Evolutionary conservation across 2,888 invertebrate species (phyloP).

Genomic region (Harmothoe impar): DNA sequence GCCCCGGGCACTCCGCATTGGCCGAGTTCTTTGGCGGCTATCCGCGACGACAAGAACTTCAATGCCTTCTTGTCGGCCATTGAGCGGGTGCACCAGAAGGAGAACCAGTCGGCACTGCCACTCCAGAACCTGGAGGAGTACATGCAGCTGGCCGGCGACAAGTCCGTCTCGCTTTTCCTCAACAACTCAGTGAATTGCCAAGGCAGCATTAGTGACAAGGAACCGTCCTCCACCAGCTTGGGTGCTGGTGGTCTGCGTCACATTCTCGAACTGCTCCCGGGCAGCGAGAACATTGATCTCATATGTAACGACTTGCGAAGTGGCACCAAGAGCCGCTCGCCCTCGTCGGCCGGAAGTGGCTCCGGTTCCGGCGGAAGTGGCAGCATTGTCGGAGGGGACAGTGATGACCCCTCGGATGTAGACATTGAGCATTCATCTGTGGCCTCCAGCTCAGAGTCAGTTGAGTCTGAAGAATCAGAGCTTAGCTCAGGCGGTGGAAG

Average conservation of each 20-base stretch:
- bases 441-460: conserved; percentile 63
- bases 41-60: conserved; percentile 79
- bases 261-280: conserved; percentile 72
- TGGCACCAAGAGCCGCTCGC: not conserved
- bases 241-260: not conserved
- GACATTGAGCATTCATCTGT: conserved; percentile 63
- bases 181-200: conserved; percentile 66
- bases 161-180: conserved; percentile 57
- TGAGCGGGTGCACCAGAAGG: conserved; percentile 79
- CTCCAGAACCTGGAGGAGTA: conserved; percentile 60
- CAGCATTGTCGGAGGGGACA: conserved; percentile 40
- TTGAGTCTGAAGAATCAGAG: conserved; percentile 71
- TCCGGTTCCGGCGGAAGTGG: not conserved
- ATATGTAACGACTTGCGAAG: conserved; percentile 80
- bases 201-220: conserved; percentile 62
- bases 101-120: conserved; percentile 63
- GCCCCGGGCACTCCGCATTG: not conserved
- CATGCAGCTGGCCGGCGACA: conserved; percentile 53
- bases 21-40: conserved; percentile 2
- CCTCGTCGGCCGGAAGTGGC: not conserved
- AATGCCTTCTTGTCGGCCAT: conserved; percentile 80
- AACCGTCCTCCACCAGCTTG: not conserved
- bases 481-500: conserved; percentile 37
- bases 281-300: conserved; percentile 80
- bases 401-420: conserved; percentile 55